Conservation (phyloP, 2,888 invertebrate species). For the Eurytoma adleriae region DNA sequence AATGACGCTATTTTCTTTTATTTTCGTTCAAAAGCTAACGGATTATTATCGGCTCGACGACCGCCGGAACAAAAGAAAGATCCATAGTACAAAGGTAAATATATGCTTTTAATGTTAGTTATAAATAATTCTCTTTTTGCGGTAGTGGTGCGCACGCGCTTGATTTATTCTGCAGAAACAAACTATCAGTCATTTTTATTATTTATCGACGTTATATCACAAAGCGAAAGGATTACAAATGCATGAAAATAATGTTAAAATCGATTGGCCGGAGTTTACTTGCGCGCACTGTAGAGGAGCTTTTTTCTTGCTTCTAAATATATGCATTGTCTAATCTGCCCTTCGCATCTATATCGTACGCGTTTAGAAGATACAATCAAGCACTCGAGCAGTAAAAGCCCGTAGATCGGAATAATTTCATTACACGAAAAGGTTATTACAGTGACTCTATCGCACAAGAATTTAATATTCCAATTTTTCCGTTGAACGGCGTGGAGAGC, state of each 20-base stretch:
- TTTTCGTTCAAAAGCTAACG: too few relatives aligned
- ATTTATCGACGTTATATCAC: slow-evolving; percentile 34
- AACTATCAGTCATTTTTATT: slow-evolving; percentile 36
- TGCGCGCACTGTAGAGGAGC: neutral
- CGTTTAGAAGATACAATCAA: too few relatives aligned
- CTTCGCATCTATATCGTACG: too few relatives aligned
- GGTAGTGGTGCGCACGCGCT: neutral
- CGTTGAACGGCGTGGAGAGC: too few relatives aligned
- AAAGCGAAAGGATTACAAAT: slow-evolving; percentile 1
- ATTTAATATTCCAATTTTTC: too few relatives aligned
- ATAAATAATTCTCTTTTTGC: slow-evolving; percentile 13
- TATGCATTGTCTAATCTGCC: neutral
- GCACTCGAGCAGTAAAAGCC: too few relatives aligned
- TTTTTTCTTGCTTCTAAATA: slow-evolving; percentile 10
- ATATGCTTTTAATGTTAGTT: neutral
- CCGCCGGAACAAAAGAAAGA: neutral
- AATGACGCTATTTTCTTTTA: too few relatives aligned
- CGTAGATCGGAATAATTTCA: too few relatives aligned
- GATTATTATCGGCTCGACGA: neutral
- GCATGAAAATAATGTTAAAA: slow-evolving; percentile 28
- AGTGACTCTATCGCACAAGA: too few relatives aligned
- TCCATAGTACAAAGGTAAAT: neutral
- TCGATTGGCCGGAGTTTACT: slow-evolving; percentile 6
- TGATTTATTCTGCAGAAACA: slow-evolving; percentile 37
- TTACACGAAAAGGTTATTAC: too few relatives aligned